Evolutionary conservation across 2,888 invertebrate genomes (phyloP), one percentile per base, ranked within the genome.

Genomic region (Heliconius ismenius): DNA sequence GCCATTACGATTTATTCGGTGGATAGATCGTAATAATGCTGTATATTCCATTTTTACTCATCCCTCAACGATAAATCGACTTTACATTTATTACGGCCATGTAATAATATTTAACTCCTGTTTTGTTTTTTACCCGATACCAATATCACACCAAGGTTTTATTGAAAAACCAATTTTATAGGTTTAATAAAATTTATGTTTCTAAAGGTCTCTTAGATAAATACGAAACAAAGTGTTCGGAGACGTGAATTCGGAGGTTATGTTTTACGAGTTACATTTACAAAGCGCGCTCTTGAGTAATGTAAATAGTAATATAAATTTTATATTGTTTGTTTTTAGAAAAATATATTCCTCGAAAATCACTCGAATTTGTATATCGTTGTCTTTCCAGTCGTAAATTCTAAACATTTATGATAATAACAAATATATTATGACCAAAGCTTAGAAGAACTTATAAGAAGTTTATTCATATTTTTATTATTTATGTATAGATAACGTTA

Each of bases 91-190:
- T 87, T 85, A 85, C 83, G 79, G 82, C 82, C 81, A 81, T 85
- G 84, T 81, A 83, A 84, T 85, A 86, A 85, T 83, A 86, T 84
- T 79, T 78, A 84, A 87, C 86, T 88, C 83, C 86, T 86, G 85
- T 86, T 85, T 88, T 89, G 86, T 90, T 87, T 86, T 86, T 84
- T 82, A 77, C 80, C 77, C 83, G 83, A 83, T 80, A 84, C 81
- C 79, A 83, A 83, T 86, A 84, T 84, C 87, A 87, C 85, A 87
- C 83, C 81, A 84, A 85, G 81, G 82, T 88, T 89, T 89, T 91
- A 91, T 91, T 87, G 87, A 85, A 89, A 78, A 90, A 87, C 86
- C 88, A 82, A 88, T 90, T 87, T 89, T 89, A 90, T 86, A 84
- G 84, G 83, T 83, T 83, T 87, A 88, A 85, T 91, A 88, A 91